These are phyloP conservation scores for Acrocephalus scirpaceus DNA, from an alignment of 2,797 vertebrate genomes.

Conservation along the genomic window DNA sequence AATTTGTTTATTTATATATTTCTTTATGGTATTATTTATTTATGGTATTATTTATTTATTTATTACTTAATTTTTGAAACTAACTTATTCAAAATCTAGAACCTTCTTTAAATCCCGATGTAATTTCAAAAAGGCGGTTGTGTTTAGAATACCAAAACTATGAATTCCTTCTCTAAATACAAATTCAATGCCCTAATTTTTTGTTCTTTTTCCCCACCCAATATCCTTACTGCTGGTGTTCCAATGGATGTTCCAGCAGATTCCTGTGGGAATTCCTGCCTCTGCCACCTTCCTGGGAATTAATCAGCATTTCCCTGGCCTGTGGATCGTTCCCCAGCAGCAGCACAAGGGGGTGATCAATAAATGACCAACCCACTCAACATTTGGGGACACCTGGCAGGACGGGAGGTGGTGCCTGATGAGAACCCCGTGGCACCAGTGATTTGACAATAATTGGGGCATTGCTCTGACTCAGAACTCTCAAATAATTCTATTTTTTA, in stretches of 20 bases:
- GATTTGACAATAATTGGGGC: conserved; percentile 41
- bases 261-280: background rate
- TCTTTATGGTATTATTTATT: background rate
- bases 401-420: conserved; percentile 54
- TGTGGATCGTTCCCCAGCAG: conserved; percentile 54
- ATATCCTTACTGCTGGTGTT: background rate
- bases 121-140: background rate
- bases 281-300: conserved; percentile 30
- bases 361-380: conserved; percentile 31
- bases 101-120: background rate
- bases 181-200: background rate
- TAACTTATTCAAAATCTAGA: accelerated
- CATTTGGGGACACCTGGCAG: background rate
- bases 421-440: conserved; percentile 37
- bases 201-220: accelerated
- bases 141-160: background rate
- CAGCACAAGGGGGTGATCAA: conserved; percentile 63
- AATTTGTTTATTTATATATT: background rate
- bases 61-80: background rate
- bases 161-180: background rate
- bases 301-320: conserved; percentile 56
- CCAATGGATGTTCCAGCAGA: background rate
- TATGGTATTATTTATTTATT: too few species aligned
- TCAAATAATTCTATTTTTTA: background rate
- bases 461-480: conserved; percentile 24